Evolutionary conservation across 2,113 vertebrate species (phyloP).

Genomic region (Hippocampus mohnikei): DNA sequence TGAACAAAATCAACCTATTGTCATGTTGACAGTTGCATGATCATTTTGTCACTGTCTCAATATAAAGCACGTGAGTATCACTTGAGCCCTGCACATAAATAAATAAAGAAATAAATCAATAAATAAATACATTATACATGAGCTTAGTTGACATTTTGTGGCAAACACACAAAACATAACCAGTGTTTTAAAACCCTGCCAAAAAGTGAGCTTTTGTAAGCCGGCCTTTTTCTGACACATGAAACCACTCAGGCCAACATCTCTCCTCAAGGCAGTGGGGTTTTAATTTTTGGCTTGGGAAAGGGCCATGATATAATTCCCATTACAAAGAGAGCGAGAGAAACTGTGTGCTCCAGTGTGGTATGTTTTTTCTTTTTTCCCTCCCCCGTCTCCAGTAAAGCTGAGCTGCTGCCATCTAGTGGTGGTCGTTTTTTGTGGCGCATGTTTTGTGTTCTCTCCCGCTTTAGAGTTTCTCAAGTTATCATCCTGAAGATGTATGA

Average conservation of each 20-base stretch:
- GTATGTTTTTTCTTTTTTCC: background rate
- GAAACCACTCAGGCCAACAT: slow-evolving; percentile 22
- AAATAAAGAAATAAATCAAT: background rate
- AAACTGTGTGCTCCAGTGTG: background rate
- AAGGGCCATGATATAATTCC: slow-evolving; percentile 57
- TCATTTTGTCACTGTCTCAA: background rate
- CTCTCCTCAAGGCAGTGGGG: slow-evolving; percentile 22
- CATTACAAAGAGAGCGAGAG: slow-evolving; percentile 36
- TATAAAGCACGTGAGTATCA: background rate
- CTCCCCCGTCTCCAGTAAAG: slow-evolving; percentile 49
- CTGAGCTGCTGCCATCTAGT: slow-evolving; percentile 83
- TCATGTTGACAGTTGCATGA: background rate
- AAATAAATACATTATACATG: background rate
- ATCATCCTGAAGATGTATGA: slow-evolving; percentile 8
- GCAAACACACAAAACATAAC: background rate
- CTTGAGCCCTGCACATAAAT: background rate
- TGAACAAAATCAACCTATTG: background rate
- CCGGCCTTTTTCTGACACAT: slow-evolving; percentile 7
- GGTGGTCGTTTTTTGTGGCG: slow-evolving; percentile 31
- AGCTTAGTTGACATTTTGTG: slow-evolving; percentile 1
- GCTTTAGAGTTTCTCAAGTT: slow-evolving; percentile 21
- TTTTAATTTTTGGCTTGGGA: slow-evolving; percentile 49
- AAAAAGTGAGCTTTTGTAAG: slow-evolving; percentile 7
- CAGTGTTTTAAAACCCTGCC: background rate
- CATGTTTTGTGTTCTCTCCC: slow-evolving; percentile 6